These are phyloP conservation scores for Pterostichus niger DNA, from an alignment of 2,888 invertebrate species.

Conservation along the genomic window DNA sequence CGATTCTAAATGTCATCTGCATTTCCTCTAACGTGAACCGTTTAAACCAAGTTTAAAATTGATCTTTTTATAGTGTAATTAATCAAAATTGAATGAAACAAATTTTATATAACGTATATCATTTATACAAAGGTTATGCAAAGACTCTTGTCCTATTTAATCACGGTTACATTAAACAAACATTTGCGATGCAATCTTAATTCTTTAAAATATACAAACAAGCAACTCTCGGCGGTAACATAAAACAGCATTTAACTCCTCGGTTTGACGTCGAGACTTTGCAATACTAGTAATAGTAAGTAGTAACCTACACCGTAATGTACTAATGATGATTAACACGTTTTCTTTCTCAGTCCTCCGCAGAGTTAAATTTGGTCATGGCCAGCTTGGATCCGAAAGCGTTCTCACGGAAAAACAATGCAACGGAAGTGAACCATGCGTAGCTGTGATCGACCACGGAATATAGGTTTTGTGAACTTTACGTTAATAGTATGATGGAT, in stretches of 20 bases:
- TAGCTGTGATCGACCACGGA: neutral
- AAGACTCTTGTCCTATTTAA: neutral
- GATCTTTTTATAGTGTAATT: no score
- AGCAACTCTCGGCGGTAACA: neutral
- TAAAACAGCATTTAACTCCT: constrained; percentile 3
- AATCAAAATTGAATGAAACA: no score
- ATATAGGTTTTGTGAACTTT: constrained; percentile 14
- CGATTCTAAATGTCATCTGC: no score
- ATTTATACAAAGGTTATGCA: neutral
- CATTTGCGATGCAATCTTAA: constrained; percentile 15
- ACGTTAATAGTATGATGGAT: neutral
- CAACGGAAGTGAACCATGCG: constrained; percentile 38
- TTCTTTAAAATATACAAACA: constrained; percentile 12
- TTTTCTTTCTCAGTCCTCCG: constrained; percentile 12
- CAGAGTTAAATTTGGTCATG: constrained; percentile 43
- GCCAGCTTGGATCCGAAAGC: constrained; percentile 33
- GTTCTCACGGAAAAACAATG: constrained; percentile 50
- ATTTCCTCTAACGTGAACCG: no score
- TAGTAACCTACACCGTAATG: neutral
- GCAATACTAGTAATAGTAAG: neutral
- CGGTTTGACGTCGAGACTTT: neutral
- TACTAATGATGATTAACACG: neutral
- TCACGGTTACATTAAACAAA: constrained; percentile 11
- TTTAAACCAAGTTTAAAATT: no score
- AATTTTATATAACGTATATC: neutral